These are phyloP conservation scores for Drosophila ambigua DNA, from an alignment of 1,140 invertebrate genomes.

Conservation along the genomic window DNA sequence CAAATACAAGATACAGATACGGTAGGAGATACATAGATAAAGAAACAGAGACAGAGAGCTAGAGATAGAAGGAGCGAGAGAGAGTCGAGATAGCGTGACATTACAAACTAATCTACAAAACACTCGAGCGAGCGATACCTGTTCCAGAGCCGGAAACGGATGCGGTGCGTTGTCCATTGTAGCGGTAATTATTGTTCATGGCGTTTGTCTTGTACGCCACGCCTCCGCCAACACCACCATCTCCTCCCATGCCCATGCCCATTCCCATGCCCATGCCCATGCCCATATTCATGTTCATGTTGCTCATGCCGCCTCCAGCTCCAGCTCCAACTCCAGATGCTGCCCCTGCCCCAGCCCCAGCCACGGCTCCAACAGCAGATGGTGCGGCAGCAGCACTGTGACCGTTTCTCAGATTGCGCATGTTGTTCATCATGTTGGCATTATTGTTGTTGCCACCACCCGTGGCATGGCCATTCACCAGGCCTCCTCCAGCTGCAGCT, in stretches of 20 bases:
- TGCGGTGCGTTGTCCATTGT: slow-evolving; percentile 79
- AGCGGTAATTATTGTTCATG: slow-evolving; percentile 84
- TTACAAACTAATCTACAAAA: slow-evolving; percentile 47
- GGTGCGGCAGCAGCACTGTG: slow-evolving; percentile 31
- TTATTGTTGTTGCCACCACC: slow-evolving; percentile 37
- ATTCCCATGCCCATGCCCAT: slow-evolving; percentile 19
- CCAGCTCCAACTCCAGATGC: slow-evolving; percentile 14
- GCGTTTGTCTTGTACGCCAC: slow-evolving; percentile 75
- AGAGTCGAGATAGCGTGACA: slow-evolving; percentile 17
- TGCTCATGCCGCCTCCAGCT: slow-evolving; percentile 22
- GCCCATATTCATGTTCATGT: slow-evolving; percentile 21
- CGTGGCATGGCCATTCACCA: slow-evolving; percentile 62
- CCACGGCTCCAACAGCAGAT: slow-evolving; percentile 12
- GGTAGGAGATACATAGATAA: slow-evolving; percentile 16
- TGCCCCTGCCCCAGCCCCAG: slow-evolving; percentile 1
- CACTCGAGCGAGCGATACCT: slow-evolving; percentile 79
- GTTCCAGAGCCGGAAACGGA: slow-evolving; percentile 65
- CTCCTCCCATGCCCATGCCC: slow-evolving; percentile 21
- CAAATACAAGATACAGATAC: slow-evolving; percentile 6
- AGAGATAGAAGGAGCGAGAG: slow-evolving; percentile 2
- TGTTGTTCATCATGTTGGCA: slow-evolving; percentile 47
- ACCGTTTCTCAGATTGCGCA: slow-evolving; percentile 68
- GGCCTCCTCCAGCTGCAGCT: slow-evolving; percentile 7
- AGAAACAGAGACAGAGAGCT: neutral
- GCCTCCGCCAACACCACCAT: slow-evolving; percentile 49